Percentiles rank a stretch among this genome's conserved stretches.
These are phyloP conservation scores for Gallinago solitaria DNA, from an alignment of 2,797 vertebrate species.

Conservation along the genomic window DNA sequence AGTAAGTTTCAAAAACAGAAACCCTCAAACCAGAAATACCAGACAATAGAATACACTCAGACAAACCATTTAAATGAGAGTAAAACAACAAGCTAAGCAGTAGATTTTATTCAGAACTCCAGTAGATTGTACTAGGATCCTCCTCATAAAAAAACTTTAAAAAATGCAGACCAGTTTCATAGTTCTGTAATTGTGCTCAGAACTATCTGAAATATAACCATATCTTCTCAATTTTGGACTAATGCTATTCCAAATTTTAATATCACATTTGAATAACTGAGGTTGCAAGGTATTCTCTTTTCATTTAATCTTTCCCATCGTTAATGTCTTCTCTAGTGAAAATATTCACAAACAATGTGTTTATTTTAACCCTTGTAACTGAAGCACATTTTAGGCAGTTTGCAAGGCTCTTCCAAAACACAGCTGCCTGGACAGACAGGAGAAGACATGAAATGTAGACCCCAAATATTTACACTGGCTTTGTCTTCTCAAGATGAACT, in stretches of 20 bases:
- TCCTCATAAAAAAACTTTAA: not conserved
- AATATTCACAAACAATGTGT: not conserved
- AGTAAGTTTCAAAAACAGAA: not conserved
- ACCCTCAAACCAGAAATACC: not conserved
- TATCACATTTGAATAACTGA: not conserved
- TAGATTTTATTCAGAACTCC: not conserved
- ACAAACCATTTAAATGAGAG: not conserved
- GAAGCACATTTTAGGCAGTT: not conserved
- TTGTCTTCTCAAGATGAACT: not conserved
- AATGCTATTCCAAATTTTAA: not conserved
- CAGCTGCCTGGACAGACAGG: not conserved
- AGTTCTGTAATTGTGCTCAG: not conserved
- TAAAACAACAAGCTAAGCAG: not conserved
- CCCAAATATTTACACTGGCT: not conserved
- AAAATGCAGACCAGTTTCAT: not conserved
- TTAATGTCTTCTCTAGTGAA: not conserved
- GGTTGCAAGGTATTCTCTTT: not conserved
- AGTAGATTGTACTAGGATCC: not conserved
- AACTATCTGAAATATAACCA: not conserved
- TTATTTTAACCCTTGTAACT: not conserved
- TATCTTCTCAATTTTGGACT: not conserved
- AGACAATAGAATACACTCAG: not conserved
- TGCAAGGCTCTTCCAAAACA: not conserved
- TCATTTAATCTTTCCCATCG: not conserved
- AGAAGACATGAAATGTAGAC: not conserved